Conservation (phyloP, 2,797 vertebrate genomes). For the Falco novaeseelandiae region DNA sequence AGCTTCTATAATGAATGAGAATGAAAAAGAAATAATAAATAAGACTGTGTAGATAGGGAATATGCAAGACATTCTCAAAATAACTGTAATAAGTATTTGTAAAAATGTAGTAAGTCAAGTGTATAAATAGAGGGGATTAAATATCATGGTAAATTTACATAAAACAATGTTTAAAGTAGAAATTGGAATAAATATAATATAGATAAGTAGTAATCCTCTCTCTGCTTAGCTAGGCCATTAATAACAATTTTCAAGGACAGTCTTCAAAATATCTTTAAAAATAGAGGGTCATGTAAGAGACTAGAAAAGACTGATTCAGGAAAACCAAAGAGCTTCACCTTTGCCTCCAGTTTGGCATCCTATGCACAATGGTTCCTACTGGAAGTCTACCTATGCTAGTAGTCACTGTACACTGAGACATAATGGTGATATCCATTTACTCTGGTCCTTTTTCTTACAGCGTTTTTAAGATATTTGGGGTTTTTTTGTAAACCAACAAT, state of each 20-base stretch:
- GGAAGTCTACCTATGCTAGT: neutral
- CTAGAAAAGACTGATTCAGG: neutral
- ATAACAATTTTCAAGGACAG: slow-evolving; percentile 31
- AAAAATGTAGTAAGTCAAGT: slow-evolving; percentile 33
- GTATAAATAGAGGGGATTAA: slow-evolving; percentile 40
- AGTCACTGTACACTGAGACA: neutral
- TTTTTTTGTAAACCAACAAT: neutral
- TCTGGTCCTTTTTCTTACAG: neutral
- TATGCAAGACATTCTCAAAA: neutral
- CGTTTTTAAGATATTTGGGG: neutral
- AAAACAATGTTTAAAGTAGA: slow-evolving; percentile 49
- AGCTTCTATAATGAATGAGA: neutral
- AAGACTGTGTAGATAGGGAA: neutral
- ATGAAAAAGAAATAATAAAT: neutral
- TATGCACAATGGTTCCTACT: neutral
- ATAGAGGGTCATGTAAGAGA: neutral
- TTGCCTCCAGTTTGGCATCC: neutral
- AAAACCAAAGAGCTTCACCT: neutral
- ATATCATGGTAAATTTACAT: slow-evolving; percentile 36
- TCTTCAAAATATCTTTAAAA: neutral
- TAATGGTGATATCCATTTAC: neutral
- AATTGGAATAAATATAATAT: slow-evolving; percentile 37
- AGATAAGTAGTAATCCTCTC: slow-evolving; percentile 36
- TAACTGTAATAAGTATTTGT: slow-evolving; percentile 16
- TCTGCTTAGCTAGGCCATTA: neutral